Evolutionary conservation across 2,113 vertebrate genomes (phyloP).

Genomic region (Chaetops frenatus): DNA sequence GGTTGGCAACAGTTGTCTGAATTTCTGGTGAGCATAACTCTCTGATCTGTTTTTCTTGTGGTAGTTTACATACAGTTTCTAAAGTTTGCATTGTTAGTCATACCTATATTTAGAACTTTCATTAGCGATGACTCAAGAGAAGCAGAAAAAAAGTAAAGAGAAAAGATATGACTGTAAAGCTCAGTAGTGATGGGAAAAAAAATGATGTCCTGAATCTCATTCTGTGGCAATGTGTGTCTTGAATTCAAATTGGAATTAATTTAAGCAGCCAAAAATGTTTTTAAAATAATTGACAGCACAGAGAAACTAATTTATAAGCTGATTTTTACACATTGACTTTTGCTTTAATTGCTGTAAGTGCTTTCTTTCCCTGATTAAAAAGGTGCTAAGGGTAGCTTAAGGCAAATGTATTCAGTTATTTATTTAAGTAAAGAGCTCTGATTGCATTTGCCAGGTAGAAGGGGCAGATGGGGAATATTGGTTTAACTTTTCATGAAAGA

Average conservation of each 20-base stretch:
- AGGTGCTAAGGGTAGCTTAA: conserved; percentile 20
- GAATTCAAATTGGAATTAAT: conserved; percentile 51
- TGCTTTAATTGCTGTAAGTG: conserved; percentile 60
- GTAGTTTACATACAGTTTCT: conserved; percentile 64
- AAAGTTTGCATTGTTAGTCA: conserved; percentile 70
- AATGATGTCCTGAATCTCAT: not conserved
- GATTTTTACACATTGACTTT: conserved; percentile 25
- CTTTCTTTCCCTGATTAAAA: conserved; percentile 50
- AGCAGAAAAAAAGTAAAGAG: conserved; percentile 26
- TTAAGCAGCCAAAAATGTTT: conserved; percentile 57
- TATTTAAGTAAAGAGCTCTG: not conserved
- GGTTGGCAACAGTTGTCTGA: conserved; percentile 45
- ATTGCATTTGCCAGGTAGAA: not conserved
- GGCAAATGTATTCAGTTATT: conserved; percentile 19
- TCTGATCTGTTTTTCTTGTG: conserved; percentile 65
- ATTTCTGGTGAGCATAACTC: conserved; percentile 35
- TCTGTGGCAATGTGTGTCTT: not conserved
- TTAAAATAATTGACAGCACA: conserved; percentile 48
- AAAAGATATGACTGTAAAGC: conserved; percentile 1
- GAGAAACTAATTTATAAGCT: conserved; percentile 15
- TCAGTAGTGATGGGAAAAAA: conserved; percentile 16
- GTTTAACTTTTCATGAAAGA: not conserved
- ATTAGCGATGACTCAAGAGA: conserved; percentile 55
- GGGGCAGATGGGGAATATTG: not conserved
- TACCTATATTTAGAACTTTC: conserved; percentile 71